Evolutionary conservation across 1,140 invertebrate genomes (phyloP).

Genomic region (Drosophila serrata): DNA sequence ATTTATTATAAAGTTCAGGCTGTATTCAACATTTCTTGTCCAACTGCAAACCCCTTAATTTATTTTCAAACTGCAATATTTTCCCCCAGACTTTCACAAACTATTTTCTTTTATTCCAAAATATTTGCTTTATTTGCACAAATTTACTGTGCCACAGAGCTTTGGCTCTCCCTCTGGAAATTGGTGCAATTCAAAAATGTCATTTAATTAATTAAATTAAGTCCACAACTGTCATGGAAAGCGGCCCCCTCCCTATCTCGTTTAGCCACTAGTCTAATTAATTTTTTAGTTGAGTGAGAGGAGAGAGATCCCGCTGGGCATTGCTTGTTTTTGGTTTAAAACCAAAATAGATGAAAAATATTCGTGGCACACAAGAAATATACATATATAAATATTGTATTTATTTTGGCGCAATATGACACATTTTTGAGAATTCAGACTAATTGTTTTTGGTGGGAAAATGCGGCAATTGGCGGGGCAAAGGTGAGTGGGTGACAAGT

Average conservation of each 20-base stretch:
- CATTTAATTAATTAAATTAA: conserved; percentile 63
- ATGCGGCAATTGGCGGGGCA: conserved; percentile 17
- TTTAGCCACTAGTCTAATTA: conserved; percentile 17
- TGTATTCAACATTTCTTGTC: background rate
- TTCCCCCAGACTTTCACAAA: background rate
- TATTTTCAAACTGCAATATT: background rate
- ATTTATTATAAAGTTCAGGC: background rate
- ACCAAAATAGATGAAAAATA: conserved; percentile 38
- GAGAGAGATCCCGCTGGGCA: conserved; percentile 13
- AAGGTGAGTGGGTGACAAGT: conserved; percentile 61
- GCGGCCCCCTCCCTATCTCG: conserved; percentile 1
- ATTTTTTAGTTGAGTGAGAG: conserved; percentile 13
- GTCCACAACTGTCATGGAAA: conserved; percentile 46
- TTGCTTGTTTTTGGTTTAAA: conserved; percentile 14
- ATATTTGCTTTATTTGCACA: conserved; percentile 19
- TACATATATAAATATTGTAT: conserved; percentile 25
- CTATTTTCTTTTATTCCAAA: conserved; percentile 2
- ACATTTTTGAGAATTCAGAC: conserved; percentile 53
- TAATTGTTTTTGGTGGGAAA: conserved; percentile 63
- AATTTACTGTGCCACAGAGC: background rate
- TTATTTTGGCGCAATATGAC: conserved; percentile 59
- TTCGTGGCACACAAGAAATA: conserved; percentile 22
- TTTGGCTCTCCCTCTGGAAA: conserved; percentile 7
- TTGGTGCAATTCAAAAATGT: conserved; percentile 51
- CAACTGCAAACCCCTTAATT: background rate